A percentile compares a stretch with the other conserved stretches of the same genome.
phyloP scores from a whole-genome alignment of 2,113 vertebrate species.

The Entomyzon cyanotis region DNA sequence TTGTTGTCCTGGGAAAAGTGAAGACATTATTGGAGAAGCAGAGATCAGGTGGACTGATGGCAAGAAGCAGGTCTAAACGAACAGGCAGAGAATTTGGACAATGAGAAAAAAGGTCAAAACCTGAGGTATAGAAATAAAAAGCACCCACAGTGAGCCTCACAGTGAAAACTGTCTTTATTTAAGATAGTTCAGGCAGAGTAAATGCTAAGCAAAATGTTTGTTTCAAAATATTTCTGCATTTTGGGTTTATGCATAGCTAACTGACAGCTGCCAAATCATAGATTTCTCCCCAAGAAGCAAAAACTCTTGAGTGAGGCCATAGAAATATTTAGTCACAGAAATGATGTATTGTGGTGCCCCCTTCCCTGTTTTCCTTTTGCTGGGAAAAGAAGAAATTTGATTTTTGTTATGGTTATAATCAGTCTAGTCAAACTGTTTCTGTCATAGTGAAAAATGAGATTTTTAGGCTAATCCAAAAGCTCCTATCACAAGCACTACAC shows the following conservation, averaged over 20 bases:
- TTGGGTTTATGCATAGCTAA: background rate
- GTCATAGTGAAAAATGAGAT: background rate
- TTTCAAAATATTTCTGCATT: background rate
- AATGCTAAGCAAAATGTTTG: background rate
- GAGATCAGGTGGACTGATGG: background rate
- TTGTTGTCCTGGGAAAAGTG: background rate
- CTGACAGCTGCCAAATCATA: background rate
- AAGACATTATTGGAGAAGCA: background rate
- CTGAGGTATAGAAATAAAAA: background rate
- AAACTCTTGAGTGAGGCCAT: background rate
- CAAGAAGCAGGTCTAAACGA: background rate
- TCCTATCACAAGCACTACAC: background rate
- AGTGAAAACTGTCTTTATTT: background rate
- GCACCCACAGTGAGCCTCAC: background rate
- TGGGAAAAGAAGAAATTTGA: background rate
- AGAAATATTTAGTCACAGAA: background rate
- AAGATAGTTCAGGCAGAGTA: background rate
- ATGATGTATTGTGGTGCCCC: background rate
- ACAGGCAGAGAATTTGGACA: background rate
- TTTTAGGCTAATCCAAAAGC: background rate
- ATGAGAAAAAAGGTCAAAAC: background rate
- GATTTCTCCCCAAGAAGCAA: background rate
- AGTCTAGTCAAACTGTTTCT: background rate
- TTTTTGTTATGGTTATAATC: background rate
- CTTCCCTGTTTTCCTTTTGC: background rate